Evolutionary conservation across 2,113 vertebrate species (phyloP).

Genomic region (Clarias batrachus): DNA sequence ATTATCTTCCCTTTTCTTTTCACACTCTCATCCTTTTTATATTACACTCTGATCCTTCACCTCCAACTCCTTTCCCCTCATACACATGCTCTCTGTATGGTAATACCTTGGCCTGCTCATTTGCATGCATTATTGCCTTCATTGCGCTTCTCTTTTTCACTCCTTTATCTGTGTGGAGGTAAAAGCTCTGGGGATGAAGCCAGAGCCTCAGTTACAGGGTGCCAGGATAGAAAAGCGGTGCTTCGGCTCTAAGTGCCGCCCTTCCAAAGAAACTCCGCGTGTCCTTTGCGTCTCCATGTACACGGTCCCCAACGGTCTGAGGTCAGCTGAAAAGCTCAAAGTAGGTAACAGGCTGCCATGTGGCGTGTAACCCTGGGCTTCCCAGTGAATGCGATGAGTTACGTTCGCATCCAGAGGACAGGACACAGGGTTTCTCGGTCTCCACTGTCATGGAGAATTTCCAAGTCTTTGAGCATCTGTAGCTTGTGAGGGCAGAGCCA

Average conservation of each 20-base stretch:
- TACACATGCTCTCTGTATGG: background rate
- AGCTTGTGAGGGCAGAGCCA: background rate
- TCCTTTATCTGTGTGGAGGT: slow-evolving; percentile 24
- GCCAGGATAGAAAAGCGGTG: slow-evolving; percentile 32
- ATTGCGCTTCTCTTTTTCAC: slow-evolving; percentile 13
- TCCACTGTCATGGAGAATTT: background rate
- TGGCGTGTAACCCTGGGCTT: slow-evolving; percentile 6
- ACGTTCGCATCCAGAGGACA: slow-evolving; percentile 14
- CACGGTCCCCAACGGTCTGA: background rate
- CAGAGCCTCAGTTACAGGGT: background rate
- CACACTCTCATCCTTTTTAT: background rate
- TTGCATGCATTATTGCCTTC: slow-evolving; percentile 34
- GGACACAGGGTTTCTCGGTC: background rate
- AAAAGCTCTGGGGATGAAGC: slow-evolving; percentile 23
- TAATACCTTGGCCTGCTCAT: slow-evolving; percentile 30
- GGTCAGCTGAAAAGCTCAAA: background rate
- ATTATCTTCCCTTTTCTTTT: slow-evolving; percentile 8
- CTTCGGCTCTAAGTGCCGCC: slow-evolving; percentile 24
- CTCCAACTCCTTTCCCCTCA: slow-evolving; percentile 14
- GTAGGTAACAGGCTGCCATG: background rate
- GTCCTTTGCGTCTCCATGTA: background rate
- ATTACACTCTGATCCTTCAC: background rate
- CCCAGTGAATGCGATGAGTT: background rate
- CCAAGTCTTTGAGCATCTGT: background rate
- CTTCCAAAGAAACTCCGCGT: background rate